Evolutionary conservation across 1,140 invertebrate species (phyloP).

Genomic region (Adelges cooleyi): DNA sequence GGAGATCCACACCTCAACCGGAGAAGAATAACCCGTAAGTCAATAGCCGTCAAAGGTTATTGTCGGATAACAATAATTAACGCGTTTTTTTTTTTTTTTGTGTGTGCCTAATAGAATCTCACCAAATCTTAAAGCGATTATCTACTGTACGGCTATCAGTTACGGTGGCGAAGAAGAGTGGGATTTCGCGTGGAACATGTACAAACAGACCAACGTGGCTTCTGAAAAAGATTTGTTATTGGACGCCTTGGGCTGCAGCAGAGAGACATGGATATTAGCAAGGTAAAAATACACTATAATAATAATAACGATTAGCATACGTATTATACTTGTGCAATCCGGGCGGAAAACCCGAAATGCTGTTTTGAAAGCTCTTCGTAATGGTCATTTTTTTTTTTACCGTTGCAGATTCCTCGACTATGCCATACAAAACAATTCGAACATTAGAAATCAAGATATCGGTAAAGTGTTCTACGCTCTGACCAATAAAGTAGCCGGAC

Average conservation of each 20-base stretch:
- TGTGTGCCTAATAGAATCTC: slow-evolving; percentile 58
- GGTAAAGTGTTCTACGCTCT: slow-evolving; percentile 59
- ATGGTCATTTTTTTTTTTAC: background rate
- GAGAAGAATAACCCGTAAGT: slow-evolving; percentile 61
- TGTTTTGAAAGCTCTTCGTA: background rate
- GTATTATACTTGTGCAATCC: background rate
- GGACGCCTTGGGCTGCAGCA: slow-evolving; percentile 62
- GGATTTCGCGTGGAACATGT: slow-evolving; percentile 71
- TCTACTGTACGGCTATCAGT: slow-evolving; percentile 74
- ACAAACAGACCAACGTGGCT: slow-evolving; percentile 55
- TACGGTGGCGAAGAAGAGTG: slow-evolving; percentile 68
- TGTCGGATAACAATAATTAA: no score
- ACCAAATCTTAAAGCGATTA: slow-evolving; percentile 61
- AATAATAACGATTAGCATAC: background rate
- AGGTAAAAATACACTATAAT: no score
- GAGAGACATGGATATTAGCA: slow-evolving; percentile 62
- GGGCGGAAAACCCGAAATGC: background rate
- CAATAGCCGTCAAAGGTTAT: slow-evolving; percentile 9
- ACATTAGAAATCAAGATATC: slow-evolving; percentile 69
- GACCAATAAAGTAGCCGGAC: slow-evolving; percentile 56
- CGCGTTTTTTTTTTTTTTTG: slow-evolving; percentile 30
- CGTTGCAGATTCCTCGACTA: slow-evolving; percentile 53
- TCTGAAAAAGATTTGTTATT: slow-evolving; percentile 64
- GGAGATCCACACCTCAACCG: slow-evolving; percentile 51
- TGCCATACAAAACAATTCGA: slow-evolving; percentile 53